Evolutionary conservation across 2,888 invertebrate species (phyloP).

Genomic region (Cosmia trapezina): DNA sequence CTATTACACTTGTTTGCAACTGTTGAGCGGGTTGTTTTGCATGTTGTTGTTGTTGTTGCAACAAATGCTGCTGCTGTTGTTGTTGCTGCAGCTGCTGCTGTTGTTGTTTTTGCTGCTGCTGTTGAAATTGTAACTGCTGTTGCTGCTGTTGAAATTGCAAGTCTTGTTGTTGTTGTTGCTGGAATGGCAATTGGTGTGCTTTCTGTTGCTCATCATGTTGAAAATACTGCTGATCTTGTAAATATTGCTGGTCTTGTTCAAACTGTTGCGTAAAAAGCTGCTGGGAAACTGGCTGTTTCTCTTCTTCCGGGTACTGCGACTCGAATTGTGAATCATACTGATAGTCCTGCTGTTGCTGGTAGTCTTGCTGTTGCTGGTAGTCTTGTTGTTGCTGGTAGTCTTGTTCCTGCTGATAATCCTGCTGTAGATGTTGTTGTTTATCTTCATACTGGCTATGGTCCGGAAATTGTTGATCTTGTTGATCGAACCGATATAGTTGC

Average conservation of each 20-base stretch:
- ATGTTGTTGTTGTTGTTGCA: conserved; percentile 78
- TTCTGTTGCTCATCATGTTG: conserved; percentile 69
- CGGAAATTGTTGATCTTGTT: conserved; percentile 66
- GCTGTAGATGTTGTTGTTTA: conserved; percentile 63
- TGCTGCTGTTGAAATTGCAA: conserved; percentile 65
- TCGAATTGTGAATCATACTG: conserved; percentile 64
- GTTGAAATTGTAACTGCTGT: conserved; percentile 69
- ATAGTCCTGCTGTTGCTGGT: conserved; percentile 59
- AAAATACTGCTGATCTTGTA: conserved; percentile 73
- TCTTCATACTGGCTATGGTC: conserved; percentile 69
- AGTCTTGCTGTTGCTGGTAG: conserved; percentile 57
- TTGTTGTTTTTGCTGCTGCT: conserved; percentile 70
- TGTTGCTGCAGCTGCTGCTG: conserved; percentile 73
- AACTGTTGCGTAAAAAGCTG: conserved; percentile 68
- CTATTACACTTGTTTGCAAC: conserved; percentile 84
- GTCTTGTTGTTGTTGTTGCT: conserved; percentile 67
- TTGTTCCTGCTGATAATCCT: conserved; percentile 56
- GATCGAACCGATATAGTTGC: conserved; percentile 69
- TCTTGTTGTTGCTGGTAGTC: conserved; percentile 59
- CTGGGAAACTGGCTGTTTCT: conserved; percentile 69
- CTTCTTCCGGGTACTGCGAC: conserved; percentile 69
- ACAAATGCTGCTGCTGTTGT: conserved; percentile 76
- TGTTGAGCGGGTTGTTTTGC: conserved; percentile 83
- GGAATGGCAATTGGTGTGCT: conserved; percentile 70
- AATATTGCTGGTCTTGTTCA: conserved; percentile 71